Percentiles rank a stretch among this genome's conserved stretches.
These are phyloP conservation scores for Hoplodrina blanda DNA, from an alignment of 2,888 invertebrate species.

Conservation along the genomic window DNA sequence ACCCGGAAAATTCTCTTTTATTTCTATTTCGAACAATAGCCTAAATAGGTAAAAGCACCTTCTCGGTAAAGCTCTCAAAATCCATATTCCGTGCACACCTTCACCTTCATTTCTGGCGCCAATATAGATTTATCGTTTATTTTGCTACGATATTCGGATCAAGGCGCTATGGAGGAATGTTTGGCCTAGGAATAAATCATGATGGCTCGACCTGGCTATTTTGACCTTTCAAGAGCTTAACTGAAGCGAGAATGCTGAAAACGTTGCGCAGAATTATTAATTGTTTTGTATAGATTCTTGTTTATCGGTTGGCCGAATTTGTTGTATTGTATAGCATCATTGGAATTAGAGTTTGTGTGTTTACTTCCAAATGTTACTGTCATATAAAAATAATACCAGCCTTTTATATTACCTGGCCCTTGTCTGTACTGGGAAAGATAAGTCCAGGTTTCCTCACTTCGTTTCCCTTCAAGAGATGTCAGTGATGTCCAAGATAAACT, in stretches of 20 bases:
- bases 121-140: constrained; percentile 48
- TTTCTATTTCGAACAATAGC: background rate
- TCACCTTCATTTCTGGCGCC: constrained; percentile 34
- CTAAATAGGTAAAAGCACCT: constrained; percentile 4
- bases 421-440: no score
- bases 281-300: constrained; percentile 1
- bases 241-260: constrained; percentile 11
- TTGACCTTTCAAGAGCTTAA: constrained; percentile 15
- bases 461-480: no score
- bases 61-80: constrained; percentile 7
- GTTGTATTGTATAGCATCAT: background rate
- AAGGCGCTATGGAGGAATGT: constrained; percentile 38
- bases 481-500: no score
- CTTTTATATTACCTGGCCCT: no score
- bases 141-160: constrained; percentile 37
- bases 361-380: no score
- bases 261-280: background rate
- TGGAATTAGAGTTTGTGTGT: no score
- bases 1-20: background rate
- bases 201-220: constrained; percentile 20
- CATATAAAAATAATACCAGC: no score
- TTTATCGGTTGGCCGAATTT: background rate
- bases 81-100: constrained; percentile 41
- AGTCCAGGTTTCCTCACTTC: no score
- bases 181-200: constrained; percentile 47